Base-by-base conservation (phyloP, 53 echinoderm and acorn worm genomes). In the Henricia sp. region DNA sequence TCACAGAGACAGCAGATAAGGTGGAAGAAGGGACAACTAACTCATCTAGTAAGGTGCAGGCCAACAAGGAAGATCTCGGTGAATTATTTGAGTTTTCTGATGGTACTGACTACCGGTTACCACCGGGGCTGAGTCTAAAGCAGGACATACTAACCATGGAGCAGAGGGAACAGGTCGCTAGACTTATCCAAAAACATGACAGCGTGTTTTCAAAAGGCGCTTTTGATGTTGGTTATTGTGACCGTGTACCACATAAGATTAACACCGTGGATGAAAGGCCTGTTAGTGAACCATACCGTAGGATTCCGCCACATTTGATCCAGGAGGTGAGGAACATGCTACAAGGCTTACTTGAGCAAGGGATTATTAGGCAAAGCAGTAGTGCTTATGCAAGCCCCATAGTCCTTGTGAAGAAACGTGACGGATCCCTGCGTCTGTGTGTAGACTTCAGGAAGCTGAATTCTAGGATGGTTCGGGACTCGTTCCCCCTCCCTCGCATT, bases 301-400 rank as follows among this genome's bases (percentile, higher is more conserved):
- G n/a, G n/a, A n/a, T n/a, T n/a, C n/a, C n/a, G n/a, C n/a, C n/a
- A n/a, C n/a, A n/a, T n/a, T n/a, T n/a, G n/a, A n/a, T 88, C 29
- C 16, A 48, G 35, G 88, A 88, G 26, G 82, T 88, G 1, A 70
- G 72, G 32, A 40, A 42, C 25, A 32, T 88, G 8, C 52, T 88
- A 6, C 83, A 88, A 67, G 62, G 83, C 17, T 70, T 71, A 53
- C 32, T 88, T 38, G 52, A 88, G 4, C 70, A 83, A 52, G 72
- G 72, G 26, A 83, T 83, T 16, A 88, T 88, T 30, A 42, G 28
- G 27, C 37, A 39, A 23, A 83, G 83, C 14, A 6, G n/a, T 30
- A 88, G 88, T 38, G 83, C 88, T 0, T 88, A 71, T 80, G 87
- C 87, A 17, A 80, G 88, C 30, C n/a, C n/a, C n/a, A n/a, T n/a